phyloP scores from a whole-genome alignment of 1,140 invertebrate species.

The Hestina assimilis region DNA sequence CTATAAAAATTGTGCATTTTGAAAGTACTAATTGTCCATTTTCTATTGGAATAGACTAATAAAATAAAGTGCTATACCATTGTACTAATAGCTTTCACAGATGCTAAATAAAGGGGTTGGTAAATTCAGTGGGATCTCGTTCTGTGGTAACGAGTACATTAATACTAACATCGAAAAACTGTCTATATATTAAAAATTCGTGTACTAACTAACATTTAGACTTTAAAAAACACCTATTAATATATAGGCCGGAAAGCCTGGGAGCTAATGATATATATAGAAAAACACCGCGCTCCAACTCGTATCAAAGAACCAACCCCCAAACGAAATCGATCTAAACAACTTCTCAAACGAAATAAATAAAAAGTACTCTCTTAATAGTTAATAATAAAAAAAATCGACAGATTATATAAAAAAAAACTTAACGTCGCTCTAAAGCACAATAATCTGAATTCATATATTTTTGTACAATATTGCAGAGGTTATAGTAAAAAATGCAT shows the following conservation, averaged over 20 bases:
- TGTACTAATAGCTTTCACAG: constrained; percentile 58
- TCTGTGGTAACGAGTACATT: constrained; percentile 30
- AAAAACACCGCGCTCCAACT: background rate
- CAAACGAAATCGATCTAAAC: constrained; percentile 3
- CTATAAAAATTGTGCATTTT: too few species aligned
- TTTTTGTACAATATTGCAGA: constrained; percentile 9
- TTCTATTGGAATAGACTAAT: too few species aligned
- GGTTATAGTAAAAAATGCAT: constrained; percentile 12
- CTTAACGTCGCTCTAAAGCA: constrained; percentile 2
- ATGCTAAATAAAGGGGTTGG: constrained; percentile 48
- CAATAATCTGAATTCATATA: constrained; percentile 4
- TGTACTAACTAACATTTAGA: constrained; percentile 25
- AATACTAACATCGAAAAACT: constrained; percentile 29
- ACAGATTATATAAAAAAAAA: constrained; percentile 13
- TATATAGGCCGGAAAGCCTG: background rate
- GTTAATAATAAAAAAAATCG: constrained; percentile 10
- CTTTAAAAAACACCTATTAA: background rate
- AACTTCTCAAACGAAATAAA: constrained; percentile 7
- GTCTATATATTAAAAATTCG: too few species aligned
- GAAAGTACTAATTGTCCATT: too few species aligned
- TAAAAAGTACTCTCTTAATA: constrained; percentile 13
- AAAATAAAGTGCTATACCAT: constrained; percentile 54
- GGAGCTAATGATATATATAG: background rate
- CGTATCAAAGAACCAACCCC: constrained; percentile 12
- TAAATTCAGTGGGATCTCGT: constrained; percentile 28